A percentile compares a stretch with the other conserved stretches of the same genome.
phyloP scores from a whole-genome alignment of 2,888 invertebrate species.

The Drosophila glabriapex region DNA sequence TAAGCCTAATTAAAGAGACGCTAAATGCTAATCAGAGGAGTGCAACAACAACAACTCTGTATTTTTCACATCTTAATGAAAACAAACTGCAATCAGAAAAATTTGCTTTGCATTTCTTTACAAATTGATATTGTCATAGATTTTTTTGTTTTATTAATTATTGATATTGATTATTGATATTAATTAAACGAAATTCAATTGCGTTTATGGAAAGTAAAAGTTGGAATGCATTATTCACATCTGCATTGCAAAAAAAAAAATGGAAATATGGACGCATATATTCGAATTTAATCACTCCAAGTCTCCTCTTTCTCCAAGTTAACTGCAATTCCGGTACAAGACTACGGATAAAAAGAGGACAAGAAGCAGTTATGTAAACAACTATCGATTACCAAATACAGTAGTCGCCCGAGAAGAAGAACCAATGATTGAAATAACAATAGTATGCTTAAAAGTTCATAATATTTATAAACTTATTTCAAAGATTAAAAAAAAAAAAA shows the following conservation, averaged over 20 bases:
- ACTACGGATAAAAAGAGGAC: conserved; percentile 1
- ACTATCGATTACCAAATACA: background rate
- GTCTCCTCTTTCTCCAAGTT: conserved; percentile 68
- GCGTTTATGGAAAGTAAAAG: conserved; percentile 7
- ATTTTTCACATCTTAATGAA: background rate
- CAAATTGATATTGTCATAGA: background rate
- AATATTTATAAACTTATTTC: background rate
- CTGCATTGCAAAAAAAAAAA: conserved; percentile 8
- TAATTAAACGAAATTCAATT: background rate
- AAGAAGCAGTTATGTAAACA: conserved; percentile 13
- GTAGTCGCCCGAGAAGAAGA: background rate
- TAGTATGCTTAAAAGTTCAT: background rate
- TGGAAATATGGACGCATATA: background rate
- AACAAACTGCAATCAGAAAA: background rate
- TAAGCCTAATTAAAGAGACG: background rate
- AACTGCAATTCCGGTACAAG: conserved; percentile 36
- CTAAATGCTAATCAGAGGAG: background rate
- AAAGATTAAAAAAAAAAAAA: background rate
- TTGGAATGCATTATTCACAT: conserved; percentile 24
- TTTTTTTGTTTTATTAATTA: background rate
- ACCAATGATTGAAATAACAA: background rate
- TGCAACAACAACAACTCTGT: background rate
- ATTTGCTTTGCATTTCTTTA: background rate
- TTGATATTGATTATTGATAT: background rate
- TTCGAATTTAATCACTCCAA: conserved; percentile 52